Conservation (phyloP, 1,140 invertebrate genomes). For the Drosophila kurseongensis region DNA sequence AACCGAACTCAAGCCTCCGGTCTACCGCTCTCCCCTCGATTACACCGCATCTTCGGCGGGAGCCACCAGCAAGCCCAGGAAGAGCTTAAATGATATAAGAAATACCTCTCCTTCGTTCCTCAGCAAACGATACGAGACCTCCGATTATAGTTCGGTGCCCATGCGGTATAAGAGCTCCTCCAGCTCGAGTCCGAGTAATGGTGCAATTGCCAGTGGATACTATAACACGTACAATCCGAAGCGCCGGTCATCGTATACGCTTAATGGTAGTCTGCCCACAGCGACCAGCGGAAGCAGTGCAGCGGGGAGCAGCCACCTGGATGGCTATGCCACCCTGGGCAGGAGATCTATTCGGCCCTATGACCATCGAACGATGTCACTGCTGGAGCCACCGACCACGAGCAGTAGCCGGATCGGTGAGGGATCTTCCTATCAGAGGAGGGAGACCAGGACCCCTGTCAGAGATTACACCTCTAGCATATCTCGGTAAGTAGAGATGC, state of each 20-base stretch:
- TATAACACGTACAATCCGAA: slow-evolving; percentile 83
- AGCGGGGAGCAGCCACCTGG: slow-evolving; percentile 50
- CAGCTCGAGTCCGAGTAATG: slow-evolving; percentile 77
- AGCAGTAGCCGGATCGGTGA: slow-evolving; percentile 32
- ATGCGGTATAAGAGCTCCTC: slow-evolving; percentile 76
- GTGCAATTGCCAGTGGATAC: slow-evolving; percentile 56
- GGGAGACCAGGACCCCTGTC: slow-evolving; percentile 66
- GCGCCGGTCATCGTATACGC: slow-evolving; percentile 76
- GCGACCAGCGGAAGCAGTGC: slow-evolving; percentile 36
- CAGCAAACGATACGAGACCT: slow-evolving; percentile 64
- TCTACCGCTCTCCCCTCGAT: slow-evolving; percentile 73
- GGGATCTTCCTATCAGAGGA: slow-evolving; percentile 53
- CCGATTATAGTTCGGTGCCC: slow-evolving; percentile 67
- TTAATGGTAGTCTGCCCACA: slow-evolving; percentile 65
- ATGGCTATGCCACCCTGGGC: slow-evolving; percentile 82
- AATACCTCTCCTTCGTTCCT: slow-evolving; percentile 77
- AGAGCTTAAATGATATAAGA: slow-evolving; percentile 80
- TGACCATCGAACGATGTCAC: slow-evolving; percentile 80
- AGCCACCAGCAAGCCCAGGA: slow-evolving; percentile 68
- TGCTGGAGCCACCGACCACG: slow-evolving; percentile 67
- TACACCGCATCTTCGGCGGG: slow-evolving; percentile 50
- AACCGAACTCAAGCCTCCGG: slow-evolving; percentile 77
- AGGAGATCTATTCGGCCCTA: slow-evolving; percentile 72
- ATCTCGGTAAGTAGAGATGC: slow-evolving; percentile 58
- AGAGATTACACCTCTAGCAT: slow-evolving; percentile 76